phyloP scores from a whole-genome alignment of 1,140 invertebrate species.

The Cryptotermes secundus region DNA sequence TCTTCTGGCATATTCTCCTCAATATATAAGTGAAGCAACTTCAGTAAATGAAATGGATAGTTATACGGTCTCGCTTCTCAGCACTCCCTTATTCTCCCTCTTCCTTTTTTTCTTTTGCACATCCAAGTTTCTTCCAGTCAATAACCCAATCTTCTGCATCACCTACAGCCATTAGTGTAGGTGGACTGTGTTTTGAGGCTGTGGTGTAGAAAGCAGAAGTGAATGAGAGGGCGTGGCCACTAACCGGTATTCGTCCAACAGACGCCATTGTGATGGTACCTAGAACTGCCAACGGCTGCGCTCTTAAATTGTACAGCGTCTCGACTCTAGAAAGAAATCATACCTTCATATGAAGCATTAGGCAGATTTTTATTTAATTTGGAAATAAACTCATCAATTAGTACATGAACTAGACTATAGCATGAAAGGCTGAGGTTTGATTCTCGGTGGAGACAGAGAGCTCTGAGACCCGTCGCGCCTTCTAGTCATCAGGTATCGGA shows the following conservation, averaged over 20 bases:
- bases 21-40: too few species aligned
- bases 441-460: too few species aligned
- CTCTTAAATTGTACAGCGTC: not conserved
- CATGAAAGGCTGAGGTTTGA: too few species aligned
- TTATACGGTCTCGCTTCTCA: not conserved
- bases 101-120: not conserved
- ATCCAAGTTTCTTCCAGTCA: not conserved
- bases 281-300: not conserved
- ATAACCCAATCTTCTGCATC: not conserved
- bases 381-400: too few species aligned
- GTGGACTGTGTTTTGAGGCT: not conserved
- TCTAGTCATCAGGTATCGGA: too few species aligned
- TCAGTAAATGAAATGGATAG: not conserved
- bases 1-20: too few species aligned
- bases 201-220: not conserved
- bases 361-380: too few species aligned
- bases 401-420: too few species aligned
- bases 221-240: not conserved
- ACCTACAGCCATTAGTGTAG: not conserved
- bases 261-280: not conserved
- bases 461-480: too few species aligned
- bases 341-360: too few species aligned
- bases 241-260: not conserved
- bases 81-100: not conserved
- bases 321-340: not conserved